Percentiles rank a stretch among this genome's conserved stretches.
phyloP scores from a whole-genome alignment of 2,888 invertebrate species.

The Lasioglossum calceatum region DNA sequence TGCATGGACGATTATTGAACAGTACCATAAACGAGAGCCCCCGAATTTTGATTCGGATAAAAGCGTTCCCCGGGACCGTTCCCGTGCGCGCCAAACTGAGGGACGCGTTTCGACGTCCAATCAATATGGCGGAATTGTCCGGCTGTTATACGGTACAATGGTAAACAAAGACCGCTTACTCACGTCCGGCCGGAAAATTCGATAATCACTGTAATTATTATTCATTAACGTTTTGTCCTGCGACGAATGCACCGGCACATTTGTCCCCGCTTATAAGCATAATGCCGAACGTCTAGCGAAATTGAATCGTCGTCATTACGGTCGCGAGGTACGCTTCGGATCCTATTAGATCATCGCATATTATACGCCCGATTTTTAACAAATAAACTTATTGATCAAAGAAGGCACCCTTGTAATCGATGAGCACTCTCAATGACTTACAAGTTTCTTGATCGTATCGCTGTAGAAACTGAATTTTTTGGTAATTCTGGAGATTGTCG shows the following conservation, averaged over 20 bases:
- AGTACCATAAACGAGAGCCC: conserved; percentile 61
- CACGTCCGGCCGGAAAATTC: neutral
- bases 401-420: too few relatives aligned
- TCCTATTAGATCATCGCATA: too few relatives aligned
- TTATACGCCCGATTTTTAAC: too few relatives aligned
- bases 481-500: too few relatives aligned
- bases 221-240: neutral
- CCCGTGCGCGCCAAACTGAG: conserved; percentile 27
- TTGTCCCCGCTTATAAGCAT: neutral
- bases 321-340: neutral
- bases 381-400: too few relatives aligned
- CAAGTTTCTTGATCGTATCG: too few relatives aligned
- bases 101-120: conserved; percentile 23
- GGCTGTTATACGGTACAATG: neutral
- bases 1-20: conserved; percentile 72
- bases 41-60: conserved; percentile 69
- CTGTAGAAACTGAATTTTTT: too few relatives aligned
- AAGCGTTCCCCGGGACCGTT: conserved; percentile 49
- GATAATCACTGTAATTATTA: conserved; percentile 34
- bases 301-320: neutral
- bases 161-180: conserved; percentile 20
- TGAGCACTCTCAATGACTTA: too few relatives aligned
- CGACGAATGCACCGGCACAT: neutral
- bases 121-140: conserved; percentile 34
- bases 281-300: neutral